Conservation (phyloP, 2,113 vertebrate species). For the Leptodactylus fuscus region DNA sequence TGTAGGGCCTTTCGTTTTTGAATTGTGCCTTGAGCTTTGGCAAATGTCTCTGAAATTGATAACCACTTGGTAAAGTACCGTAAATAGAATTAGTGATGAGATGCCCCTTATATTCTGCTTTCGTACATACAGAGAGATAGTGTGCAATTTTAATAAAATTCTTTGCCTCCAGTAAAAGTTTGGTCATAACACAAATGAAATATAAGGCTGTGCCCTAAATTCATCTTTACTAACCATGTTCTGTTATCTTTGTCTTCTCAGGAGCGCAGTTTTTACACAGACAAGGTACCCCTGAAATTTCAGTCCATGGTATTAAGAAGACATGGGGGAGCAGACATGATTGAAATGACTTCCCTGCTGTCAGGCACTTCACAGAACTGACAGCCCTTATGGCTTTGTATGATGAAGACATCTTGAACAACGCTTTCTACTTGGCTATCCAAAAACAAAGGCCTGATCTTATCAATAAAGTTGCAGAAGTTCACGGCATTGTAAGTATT, state of each 20-base stretch:
- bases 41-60: too few relatives aligned
- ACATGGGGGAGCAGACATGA: constrained; percentile 10
- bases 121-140: too few relatives aligned
- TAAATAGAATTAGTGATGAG: too few relatives aligned
- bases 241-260: neutral
- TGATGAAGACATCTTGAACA: constrained; percentile 96
- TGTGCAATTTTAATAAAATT: too few relatives aligned
- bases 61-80: too few relatives aligned
- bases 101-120: too few relatives aligned
- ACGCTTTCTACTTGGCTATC: constrained; percentile 91
- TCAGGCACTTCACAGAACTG: constrained; percentile 21
- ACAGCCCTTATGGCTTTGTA: constrained; percentile 94
- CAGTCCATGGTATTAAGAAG: neutral
- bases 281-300: too few relatives aligned
- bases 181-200: too few relatives aligned
- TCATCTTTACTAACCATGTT: neutral
- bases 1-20: too few relatives aligned
- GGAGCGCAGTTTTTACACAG: neutral
- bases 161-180: too few relatives aligned
- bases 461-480: constrained; percentile 83
- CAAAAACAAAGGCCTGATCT: constrained; percentile 90
- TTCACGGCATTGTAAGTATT: constrained; percentile 88
- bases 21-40: too few relatives aligned
- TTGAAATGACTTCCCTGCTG: neutral
- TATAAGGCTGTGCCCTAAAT: too few relatives aligned